Conservation (phyloP, 2,888 invertebrate species). For the Caenorhabditis virilis region DNA sequence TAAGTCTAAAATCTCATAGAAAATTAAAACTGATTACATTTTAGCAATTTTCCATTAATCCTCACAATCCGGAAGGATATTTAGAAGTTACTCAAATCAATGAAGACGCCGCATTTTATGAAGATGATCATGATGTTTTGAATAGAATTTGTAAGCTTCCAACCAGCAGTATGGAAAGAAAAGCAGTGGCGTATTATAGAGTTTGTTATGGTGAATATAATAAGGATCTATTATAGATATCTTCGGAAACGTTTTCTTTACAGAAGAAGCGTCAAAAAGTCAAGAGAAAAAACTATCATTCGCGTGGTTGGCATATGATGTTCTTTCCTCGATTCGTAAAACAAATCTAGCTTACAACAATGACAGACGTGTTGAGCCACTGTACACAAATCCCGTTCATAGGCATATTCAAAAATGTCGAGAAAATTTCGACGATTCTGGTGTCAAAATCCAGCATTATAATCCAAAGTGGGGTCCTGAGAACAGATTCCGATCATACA, state of each 20-base stretch:
- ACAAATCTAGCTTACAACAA: neutral
- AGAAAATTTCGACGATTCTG: slow-evolving; percentile 8
- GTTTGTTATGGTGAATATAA: slow-evolving; percentile 41
- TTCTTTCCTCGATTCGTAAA: slow-evolving; percentile 26
- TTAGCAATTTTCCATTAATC: slow-evolving; percentile 3
- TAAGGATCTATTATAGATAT: neutral
- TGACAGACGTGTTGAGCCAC: neutral
- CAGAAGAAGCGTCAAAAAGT: slow-evolving; percentile 15
- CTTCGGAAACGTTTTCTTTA: slow-evolving; percentile 24
- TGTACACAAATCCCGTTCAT: slow-evolving; percentile 11
- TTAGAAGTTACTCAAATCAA: neutral
- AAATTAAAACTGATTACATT: no score
- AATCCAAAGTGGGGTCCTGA: neutral
- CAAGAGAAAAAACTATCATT: slow-evolving; percentile 54
- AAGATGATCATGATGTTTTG: slow-evolving; percentile 8
- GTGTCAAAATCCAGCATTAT: neutral
- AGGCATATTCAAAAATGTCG: slow-evolving; percentile 9
- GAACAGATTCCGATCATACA: neutral
- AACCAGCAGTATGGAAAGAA: slow-evolving; percentile 23
- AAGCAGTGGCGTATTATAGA: slow-evolving; percentile 54
- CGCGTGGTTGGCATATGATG: slow-evolving; percentile 59
- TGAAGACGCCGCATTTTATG: no score
- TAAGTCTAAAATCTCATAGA: no score
- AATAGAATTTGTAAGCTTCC: slow-evolving; percentile 15
- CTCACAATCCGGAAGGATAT: neutral